phyloP scores from a whole-genome alignment of 30 jellyfish, hydroid and myxozoan species.

The Turritopsis dohrnii region DNA sequence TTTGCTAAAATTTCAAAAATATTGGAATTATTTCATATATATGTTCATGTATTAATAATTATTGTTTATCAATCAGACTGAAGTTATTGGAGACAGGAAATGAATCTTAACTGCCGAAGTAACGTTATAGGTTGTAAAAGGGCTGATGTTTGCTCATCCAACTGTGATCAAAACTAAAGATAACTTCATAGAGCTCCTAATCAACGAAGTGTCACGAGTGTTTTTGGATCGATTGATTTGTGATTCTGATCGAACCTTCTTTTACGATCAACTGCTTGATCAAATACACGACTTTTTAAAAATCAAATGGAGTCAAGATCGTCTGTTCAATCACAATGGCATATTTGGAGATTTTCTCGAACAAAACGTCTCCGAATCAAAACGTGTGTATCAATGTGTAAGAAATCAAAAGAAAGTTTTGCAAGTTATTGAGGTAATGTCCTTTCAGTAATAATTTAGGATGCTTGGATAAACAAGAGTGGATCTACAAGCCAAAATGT shows the following conservation, averaged over 20 bases:
- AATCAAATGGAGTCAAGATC: slow-evolving; percentile 51
- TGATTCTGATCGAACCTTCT: slow-evolving; percentile 45
- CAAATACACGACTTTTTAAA: slow-evolving; percentile 50
- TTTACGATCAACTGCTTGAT: slow-evolving; percentile 37
- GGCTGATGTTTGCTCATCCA: slow-evolving; percentile 63
- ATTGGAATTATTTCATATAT: too few species aligned
- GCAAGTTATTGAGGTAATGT: slow-evolving; percentile 70
- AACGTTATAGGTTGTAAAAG: slow-evolving; percentile 54
- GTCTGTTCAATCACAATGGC: slow-evolving; percentile 2
- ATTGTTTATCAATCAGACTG: not conserved
- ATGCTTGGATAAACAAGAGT: too few species aligned
- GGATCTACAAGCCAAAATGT: too few species aligned
- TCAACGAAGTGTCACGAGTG: slow-evolving; percentile 64
- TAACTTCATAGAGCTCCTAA: slow-evolving; percentile 62
- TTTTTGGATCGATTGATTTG: slow-evolving; percentile 68
- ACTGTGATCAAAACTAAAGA: slow-evolving; percentile 51
- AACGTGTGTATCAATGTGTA: slow-evolving; percentile 52
- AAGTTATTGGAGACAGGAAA: not conserved
- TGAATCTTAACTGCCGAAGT: not conserved
- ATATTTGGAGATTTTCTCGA: slow-evolving; percentile 78
- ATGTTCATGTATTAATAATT: too few species aligned
- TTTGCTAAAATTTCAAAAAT: too few species aligned
- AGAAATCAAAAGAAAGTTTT: slow-evolving; percentile 49
- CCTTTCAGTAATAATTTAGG: too few species aligned
- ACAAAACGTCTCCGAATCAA: slow-evolving; percentile 39